Percentiles rank a stretch among this genome's conserved stretches.
These are phyloP conservation scores for Laterallus jamaicensis DNA, from an alignment of 2,113 vertebrate genomes.

Conservation along the genomic window DNA sequence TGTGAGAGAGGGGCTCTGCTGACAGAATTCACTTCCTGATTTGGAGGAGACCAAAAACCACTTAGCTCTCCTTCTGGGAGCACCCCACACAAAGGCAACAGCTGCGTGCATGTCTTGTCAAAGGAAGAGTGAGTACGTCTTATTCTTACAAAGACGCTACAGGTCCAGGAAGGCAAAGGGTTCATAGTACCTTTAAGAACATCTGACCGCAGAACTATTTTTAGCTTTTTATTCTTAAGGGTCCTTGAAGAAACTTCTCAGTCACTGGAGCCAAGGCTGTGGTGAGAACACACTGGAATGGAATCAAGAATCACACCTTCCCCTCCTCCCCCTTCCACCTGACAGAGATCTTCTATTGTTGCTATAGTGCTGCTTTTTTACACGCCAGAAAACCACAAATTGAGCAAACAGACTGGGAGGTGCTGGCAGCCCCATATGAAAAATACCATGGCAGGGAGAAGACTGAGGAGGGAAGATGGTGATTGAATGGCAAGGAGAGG, in stretches of 20 bases:
- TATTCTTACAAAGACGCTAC: constrained; percentile 1
- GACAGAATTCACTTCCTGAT: background rate
- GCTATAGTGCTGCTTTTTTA: constrained; percentile 47
- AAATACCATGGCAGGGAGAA: background rate
- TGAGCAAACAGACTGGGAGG: constrained; percentile 46
- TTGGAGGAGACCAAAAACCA: background rate
- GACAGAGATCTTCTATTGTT: constrained; percentile 62
- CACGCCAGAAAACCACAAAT: constrained; percentile 11
- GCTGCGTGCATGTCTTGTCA: background rate
- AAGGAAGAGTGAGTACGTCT: background rate
- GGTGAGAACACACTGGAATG: constrained; percentile 61
- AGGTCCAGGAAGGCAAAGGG: constrained; percentile 35
- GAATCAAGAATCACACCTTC: constrained; percentile 68
- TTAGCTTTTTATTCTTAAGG: constrained; percentile 62
- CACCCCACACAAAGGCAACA: background rate
- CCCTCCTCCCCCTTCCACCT: constrained; percentile 31
- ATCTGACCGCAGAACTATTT: constrained; percentile 66
- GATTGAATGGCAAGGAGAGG: background rate
- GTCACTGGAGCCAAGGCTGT: constrained; percentile 55
- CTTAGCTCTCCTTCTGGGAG: background rate
- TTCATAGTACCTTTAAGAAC: constrained; percentile 47
- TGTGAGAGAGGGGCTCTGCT: background rate
- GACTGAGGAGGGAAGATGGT: background rate
- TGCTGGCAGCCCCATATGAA: constrained; percentile 23
- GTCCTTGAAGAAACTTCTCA: constrained; percentile 59